Conservation (phyloP, 1,140 invertebrate species). For the Drosophila repleta region DNA sequence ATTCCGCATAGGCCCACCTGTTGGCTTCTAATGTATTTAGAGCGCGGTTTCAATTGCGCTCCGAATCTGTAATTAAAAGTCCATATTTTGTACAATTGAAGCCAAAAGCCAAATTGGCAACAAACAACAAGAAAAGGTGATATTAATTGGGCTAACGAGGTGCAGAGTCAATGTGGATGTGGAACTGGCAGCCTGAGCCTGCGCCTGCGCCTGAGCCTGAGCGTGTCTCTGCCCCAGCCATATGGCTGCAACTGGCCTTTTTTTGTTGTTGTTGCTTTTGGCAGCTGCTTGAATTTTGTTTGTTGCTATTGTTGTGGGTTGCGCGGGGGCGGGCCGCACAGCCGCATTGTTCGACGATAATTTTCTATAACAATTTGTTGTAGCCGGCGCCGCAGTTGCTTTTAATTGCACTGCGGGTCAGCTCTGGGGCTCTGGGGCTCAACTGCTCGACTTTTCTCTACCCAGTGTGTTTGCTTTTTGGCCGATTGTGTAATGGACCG, state of each 20-base stretch:
- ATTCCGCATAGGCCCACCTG: constrained; percentile 34
- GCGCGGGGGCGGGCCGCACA: constrained; percentile 37
- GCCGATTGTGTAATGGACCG: constrained; percentile 70
- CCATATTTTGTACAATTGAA: constrained; percentile 72
- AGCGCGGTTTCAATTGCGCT: constrained; percentile 59
- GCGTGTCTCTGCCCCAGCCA: constrained; percentile 16
- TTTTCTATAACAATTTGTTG: constrained; percentile 73
- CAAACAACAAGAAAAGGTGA: constrained; percentile 14
- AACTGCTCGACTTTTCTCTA: constrained; percentile 38
- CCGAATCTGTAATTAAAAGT: constrained; percentile 73
- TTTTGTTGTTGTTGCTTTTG: constrained; percentile 20
- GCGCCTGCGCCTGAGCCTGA: background rate
- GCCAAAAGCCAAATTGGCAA: constrained; percentile 52
- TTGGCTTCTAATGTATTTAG: constrained; percentile 61
- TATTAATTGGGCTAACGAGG: constrained; percentile 72
- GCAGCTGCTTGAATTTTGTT: constrained; percentile 37
- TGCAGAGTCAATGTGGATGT: constrained; percentile 46
- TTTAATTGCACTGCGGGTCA: constrained; percentile 62
- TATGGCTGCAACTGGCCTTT: constrained; percentile 41
- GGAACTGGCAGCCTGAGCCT: constrained; percentile 18
- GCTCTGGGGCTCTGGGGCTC: constrained; percentile 3
- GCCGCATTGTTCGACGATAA: constrained; percentile 46
- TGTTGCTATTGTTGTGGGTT: constrained; percentile 7
- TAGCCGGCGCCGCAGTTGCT: constrained; percentile 48
- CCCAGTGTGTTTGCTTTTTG: constrained; percentile 16